These are phyloP conservation scores for Crossocerus cetratus DNA, from an alignment of 2,888 invertebrate genomes.

Conservation along the genomic window DNA sequence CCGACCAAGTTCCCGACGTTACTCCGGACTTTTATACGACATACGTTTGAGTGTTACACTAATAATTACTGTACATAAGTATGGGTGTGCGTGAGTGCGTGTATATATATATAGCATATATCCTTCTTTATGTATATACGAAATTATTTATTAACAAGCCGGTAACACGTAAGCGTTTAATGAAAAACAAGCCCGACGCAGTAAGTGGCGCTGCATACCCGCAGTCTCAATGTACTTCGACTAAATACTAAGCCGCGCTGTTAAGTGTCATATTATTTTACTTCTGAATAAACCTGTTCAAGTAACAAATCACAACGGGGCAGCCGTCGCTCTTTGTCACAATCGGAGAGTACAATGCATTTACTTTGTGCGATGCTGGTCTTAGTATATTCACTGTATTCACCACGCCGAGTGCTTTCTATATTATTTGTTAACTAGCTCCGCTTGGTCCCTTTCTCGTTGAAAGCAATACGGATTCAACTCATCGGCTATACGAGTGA, in stretches of 20 bases:
- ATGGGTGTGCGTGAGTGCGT: constrained; percentile 23
- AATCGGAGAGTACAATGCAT: neutral
- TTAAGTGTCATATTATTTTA: constrained; percentile 24
- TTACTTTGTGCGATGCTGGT: too few species aligned
- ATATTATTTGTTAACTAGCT: too few species aligned
- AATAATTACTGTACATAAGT: constrained; percentile 55
- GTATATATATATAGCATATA: constrained; percentile 46
- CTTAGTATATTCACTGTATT: too few species aligned
- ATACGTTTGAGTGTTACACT: constrained; percentile 48
- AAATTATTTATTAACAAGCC: constrained; percentile 59
- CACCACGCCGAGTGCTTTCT: too few species aligned
- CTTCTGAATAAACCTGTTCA: constrained; percentile 35
- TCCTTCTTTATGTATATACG: constrained; percentile 51
- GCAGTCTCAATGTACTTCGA: constrained; percentile 22
- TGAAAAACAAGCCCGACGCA: constrained; percentile 33
- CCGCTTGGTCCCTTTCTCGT: too few species aligned
- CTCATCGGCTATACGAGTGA: too few species aligned
- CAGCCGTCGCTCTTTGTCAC: neutral
- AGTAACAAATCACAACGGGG: neutral
- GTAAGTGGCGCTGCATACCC: constrained; percentile 19
- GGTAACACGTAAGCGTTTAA: constrained; percentile 45
- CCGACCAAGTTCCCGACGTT: constrained; percentile 36
- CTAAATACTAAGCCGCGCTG: constrained; percentile 21
- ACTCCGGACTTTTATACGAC: constrained; percentile 52
- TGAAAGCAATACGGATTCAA: too few species aligned